Percentiles rank a stretch among this genome's conserved stretches.
Evolutionary conservation across 53 echinoderm and acorn worm genomes (phyloP).

Genomic region (Paelopatides confundens): DNA sequence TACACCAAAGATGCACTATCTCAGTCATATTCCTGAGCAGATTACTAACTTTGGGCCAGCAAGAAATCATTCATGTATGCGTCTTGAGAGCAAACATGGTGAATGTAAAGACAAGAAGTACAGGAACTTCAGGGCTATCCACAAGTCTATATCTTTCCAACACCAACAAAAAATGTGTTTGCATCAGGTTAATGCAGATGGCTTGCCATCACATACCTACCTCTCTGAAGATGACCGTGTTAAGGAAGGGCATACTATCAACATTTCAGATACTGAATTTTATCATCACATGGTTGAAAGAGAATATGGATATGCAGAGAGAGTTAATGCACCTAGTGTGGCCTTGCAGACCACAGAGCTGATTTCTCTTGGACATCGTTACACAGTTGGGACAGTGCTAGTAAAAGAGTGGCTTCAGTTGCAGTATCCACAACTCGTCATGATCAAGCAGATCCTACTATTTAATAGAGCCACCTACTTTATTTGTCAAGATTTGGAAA

Average conservation of each 20-base stretch:
- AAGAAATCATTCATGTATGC: constrained; percentile 7
- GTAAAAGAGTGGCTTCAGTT: constrained; percentile 1
- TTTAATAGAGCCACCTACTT: constrained; percentile 24
- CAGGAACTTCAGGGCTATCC: constrained; percentile 20
- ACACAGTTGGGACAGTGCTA: constrained; percentile 27
- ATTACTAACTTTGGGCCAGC: constrained; percentile 23
- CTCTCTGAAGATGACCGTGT: constrained; percentile 42
- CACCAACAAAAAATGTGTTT: constrained; percentile 22
- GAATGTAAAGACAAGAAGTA: constrained; percentile 24
- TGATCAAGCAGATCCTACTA: constrained; percentile 25
- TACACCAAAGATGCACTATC: constrained; percentile 42
- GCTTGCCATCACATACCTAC: constrained; percentile 37
- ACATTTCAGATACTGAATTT: background rate
- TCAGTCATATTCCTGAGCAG: constrained; percentile 33
- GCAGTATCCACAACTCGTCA: constrained; percentile 17
- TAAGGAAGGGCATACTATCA: background rate
- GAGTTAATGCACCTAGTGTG: background rate
- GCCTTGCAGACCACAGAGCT: background rate
- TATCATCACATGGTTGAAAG: background rate
- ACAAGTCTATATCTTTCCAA: constrained; percentile 22
- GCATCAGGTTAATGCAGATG: constrained; percentile 38
- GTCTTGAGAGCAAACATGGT: background rate
- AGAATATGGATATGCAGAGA: constrained; percentile 28
- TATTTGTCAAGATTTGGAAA: too few relatives aligned
- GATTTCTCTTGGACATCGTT: constrained; percentile 14